These are phyloP conservation scores for Lepeophtheirus salmonis DNA, from an alignment of 1,140 invertebrate species.

Conservation along the genomic window DNA sequence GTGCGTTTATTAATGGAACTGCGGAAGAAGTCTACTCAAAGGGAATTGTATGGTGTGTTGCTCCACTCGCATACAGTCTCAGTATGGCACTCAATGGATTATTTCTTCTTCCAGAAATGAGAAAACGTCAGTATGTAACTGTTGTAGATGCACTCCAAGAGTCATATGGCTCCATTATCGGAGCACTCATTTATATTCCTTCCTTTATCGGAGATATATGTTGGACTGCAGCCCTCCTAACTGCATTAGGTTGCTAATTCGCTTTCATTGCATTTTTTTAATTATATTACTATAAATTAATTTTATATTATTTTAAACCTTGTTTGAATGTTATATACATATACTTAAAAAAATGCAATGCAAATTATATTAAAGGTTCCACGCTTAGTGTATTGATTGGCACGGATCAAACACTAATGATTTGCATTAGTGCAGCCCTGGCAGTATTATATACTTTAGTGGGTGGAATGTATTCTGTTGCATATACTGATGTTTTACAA, in stretches of 20 bases:
- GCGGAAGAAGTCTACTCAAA: conserved; percentile 10
- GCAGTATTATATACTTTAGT: conserved; percentile 94
- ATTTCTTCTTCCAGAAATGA: conserved; percentile 3
- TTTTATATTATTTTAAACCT: too few species aligned
- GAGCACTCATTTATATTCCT: conserved; percentile 82
- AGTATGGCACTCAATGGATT: conserved; percentile 11
- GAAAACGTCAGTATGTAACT: conserved; percentile 45
- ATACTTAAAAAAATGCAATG: too few species aligned
- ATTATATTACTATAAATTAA: too few species aligned
- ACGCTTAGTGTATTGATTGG: conserved; percentile 90
- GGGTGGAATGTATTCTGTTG: conserved; percentile 90
- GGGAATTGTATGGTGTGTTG: conserved; percentile 12
- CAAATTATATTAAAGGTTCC: too few species aligned
- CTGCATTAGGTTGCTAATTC: conserved; percentile 65
- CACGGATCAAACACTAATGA: conserved; percentile 72
- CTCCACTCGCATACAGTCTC: conserved; percentile 3
- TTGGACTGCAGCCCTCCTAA: conserved; percentile 91
- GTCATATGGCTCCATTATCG: conserved; percentile 87
- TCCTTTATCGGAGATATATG: conserved; percentile 92
- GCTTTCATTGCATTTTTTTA: too few species aligned
- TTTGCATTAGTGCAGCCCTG: conserved; percentile 83
- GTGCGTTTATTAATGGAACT: conserved; percentile 14
- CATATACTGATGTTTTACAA: conserved; percentile 96
- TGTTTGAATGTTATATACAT: too few species aligned
- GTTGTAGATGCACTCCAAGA: conserved; percentile 96